phyloP scores from a whole-genome alignment of 2,113 vertebrate species.

The Gobius niger region DNA sequence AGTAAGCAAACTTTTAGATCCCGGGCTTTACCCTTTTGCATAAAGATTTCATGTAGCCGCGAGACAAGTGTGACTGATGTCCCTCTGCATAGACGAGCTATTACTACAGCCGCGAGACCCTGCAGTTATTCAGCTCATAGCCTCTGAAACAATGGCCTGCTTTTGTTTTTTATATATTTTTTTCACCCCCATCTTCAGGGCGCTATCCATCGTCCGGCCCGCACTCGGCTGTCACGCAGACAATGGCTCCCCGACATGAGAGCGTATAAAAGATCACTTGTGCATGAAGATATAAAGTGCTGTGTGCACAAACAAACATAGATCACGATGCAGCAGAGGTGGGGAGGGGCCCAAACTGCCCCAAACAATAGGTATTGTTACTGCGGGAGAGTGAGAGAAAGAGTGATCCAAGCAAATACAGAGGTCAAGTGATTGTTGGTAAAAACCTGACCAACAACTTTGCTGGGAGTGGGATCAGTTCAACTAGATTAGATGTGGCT shows the following conservation, averaged over 20 bases:
- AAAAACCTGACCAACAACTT: no score
- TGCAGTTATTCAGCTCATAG: constrained; percentile 49
- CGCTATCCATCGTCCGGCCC: constrained; percentile 61
- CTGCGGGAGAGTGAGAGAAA: background rate
- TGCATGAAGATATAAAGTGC: constrained; percentile 6
- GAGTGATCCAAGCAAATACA: no score
- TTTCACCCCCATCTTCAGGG: constrained; percentile 47
- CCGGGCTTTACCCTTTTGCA: background rate
- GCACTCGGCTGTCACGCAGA: constrained; percentile 61
- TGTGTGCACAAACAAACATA: constrained; percentile 22
- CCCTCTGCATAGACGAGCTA: constrained; percentile 54
- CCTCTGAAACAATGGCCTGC: constrained; percentile 53
- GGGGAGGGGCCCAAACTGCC: background rate
- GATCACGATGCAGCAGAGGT: constrained; percentile 42
- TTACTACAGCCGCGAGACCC: constrained; percentile 48
- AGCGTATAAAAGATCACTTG: constrained; percentile 65
- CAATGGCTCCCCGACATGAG: constrained; percentile 64
- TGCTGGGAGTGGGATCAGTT: no score
- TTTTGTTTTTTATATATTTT: constrained; percentile 72
- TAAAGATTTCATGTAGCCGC: background rate
- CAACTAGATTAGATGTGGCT: no score
- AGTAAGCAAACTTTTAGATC: background rate
- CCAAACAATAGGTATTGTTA: background rate
- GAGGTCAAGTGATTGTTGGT: no score
- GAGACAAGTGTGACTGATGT: constrained; percentile 62